Percentiles rank a stretch among this genome's conserved stretches.
phyloP scores from a whole-genome alignment of 2,797 vertebrate species.

The Acrocephalus scirpaceus region DNA sequence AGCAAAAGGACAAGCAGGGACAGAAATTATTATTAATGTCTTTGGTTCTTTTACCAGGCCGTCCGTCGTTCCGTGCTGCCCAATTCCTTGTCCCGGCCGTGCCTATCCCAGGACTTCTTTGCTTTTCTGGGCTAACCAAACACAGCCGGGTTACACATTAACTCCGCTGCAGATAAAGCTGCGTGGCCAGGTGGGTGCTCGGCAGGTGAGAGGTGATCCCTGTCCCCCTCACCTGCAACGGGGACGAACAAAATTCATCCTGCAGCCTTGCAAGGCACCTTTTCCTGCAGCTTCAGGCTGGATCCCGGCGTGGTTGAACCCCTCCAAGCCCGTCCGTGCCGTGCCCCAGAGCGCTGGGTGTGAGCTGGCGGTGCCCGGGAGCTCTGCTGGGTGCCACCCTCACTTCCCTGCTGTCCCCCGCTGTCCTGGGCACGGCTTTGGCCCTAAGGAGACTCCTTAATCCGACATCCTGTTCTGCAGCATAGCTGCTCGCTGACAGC shows the following conservation, averaged over 20 bases:
- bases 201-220: neutral
- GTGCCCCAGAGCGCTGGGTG: neutral
- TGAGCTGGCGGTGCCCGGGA: neutral
- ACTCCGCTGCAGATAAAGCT: constrained; percentile 61
- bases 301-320: neutral
- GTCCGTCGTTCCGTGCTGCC: neutral
- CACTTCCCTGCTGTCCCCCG: constrained; percentile 7
- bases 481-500: constrained; percentile 60
- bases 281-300: rapidly evolving
- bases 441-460: constrained; percentile 17
- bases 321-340: rapidly evolving
- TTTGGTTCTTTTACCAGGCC: neutral
- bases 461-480: constrained; percentile 55
- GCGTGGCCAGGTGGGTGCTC: neutral
- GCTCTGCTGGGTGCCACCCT: neutral
- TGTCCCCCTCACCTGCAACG: neutral
- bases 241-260: neutral
- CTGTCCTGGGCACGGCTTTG: neutral
- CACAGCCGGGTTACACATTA: constrained; percentile 63
- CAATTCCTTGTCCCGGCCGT: neutral
- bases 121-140: constrained; percentile 53
- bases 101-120: constrained; percentile 1
- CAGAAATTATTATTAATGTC: rapidly evolving
- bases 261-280: rapidly evolving
- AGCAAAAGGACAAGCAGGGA: neutral